These are phyloP conservation scores for Arremon brunneinucha DNA, from an alignment of 2,797 vertebrate genomes.

Conservation along the genomic window DNA sequence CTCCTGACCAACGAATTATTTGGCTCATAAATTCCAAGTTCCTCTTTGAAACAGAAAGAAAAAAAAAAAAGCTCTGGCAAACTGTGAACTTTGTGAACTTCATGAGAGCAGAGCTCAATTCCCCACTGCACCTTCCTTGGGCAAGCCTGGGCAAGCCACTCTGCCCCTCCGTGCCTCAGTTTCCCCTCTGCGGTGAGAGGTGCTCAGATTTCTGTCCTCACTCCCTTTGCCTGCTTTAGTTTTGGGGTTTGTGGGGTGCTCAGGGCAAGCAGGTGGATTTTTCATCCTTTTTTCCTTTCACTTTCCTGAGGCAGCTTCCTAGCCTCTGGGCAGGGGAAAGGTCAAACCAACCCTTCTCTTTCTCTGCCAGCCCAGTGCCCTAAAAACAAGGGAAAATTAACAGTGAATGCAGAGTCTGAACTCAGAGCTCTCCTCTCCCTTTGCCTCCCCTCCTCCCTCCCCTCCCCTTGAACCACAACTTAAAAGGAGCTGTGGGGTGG, in stretches of 20 bases:
- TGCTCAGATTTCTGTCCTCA: background rate
- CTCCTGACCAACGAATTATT: background rate
- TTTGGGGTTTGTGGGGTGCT: background rate
- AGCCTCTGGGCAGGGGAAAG: background rate
- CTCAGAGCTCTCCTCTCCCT: background rate
- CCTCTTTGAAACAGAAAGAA: background rate
- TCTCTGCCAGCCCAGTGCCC: background rate
- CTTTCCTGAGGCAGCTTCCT: background rate
- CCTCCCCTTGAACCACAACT: background rate
- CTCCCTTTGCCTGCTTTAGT: background rate
- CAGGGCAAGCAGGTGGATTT: background rate
- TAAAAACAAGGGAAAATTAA: background rate
- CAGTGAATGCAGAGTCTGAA: background rate
- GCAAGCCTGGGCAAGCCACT: background rate
- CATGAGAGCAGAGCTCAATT: fast-evolving
- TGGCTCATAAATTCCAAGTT: background rate
- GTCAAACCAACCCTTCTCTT: background rate
- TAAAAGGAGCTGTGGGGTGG: background rate
- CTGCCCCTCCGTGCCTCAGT: background rate
- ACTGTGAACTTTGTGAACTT: background rate
- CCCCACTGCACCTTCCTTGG: background rate
- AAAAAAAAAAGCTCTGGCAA: background rate
- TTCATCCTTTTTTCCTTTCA: background rate
- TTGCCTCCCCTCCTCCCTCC: background rate
- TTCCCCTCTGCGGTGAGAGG: background rate